Base-by-base conservation (phyloP, 2,797 vertebrate genomes). In the Cetoscarus ocellatus region DNA sequence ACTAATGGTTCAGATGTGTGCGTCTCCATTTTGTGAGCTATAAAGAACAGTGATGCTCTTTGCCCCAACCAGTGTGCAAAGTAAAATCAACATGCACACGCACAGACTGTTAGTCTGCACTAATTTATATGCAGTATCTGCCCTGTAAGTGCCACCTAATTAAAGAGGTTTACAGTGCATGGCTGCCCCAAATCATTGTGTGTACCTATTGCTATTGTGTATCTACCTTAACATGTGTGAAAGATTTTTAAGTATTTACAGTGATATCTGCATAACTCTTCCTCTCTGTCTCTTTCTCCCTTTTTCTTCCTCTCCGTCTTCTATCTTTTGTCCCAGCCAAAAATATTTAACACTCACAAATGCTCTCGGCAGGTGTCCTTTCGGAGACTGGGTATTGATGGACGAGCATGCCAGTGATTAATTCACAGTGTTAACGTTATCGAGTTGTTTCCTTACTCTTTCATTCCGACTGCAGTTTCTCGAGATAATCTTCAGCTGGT, bases 1-100 rank as follows among this genome's bases (percentile, higher is more conserved):
- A 86, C 84, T 87, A 85, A 91, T 86, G 74, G 61, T 66, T 55
- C 8, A 35, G 50, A 69, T 82, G 40, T 70, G 67, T 85, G 70
- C 70, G 45, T 71, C 13, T 57, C 77, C 55, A 48, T 45, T 67
- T 27, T 51, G 40, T 42, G 63, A 51, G 35, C 50, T 48, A 19
- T 45, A 51, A 67, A 19, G 73, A 63, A 81, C 73, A 72, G 57
- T 57, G 54, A 53, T 47, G 43, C 19, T 74, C 47, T 83, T 67
- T 62, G 57, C 34, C 47, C 54, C 57, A 40, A 51, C 44, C 39
- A 53, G 50, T 45, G 19, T 52, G 38, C 8, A 49, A 38, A 58
- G 35, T 50, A 19, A 70, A 58, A 66, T 27, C 27, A 27, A 27
- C 1, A 49, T 40, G 70, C 61, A 58, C 45, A 71, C 19, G 64